These are phyloP conservation scores for Hemiscyllium ocellatum DNA, from an alignment of 2,113 vertebrate species.

Conservation along the genomic window DNA sequence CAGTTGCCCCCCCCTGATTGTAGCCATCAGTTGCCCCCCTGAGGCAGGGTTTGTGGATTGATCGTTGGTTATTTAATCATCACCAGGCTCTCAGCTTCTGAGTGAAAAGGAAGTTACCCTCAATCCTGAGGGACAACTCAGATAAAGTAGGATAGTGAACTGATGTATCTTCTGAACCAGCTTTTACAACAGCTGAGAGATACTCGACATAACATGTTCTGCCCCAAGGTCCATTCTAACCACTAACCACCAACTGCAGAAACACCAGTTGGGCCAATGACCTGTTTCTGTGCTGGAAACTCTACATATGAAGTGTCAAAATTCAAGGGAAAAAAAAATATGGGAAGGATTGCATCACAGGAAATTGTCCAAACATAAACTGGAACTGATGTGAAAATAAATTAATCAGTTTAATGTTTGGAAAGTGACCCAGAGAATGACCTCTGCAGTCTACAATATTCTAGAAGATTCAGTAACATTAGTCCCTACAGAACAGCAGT, in stretches of 20 bases:
- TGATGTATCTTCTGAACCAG: not conserved
- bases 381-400: not conserved
- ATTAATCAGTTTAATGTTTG: not conserved
- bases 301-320: not conserved
- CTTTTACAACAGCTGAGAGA: not conserved
- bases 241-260: not conserved
- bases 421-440: not conserved
- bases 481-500: not conserved
- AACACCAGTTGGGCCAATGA: no score
- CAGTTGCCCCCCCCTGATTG: no score
- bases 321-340: not conserved
- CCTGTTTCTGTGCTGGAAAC: no score
- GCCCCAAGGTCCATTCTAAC: not conserved
- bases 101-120: no score
- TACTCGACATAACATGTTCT: not conserved
- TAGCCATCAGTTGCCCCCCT: not conserved
- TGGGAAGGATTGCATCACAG: not conserved
- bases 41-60: no score
- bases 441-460: not conserved
- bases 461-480: not conserved
- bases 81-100: no score
- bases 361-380: not conserved
- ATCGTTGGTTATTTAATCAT: no score
- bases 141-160: no score
- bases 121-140: no score